Evolutionary conservation across 2,888 invertebrate genomes (phyloP).

Genomic region (Pediacus dermestoides): DNA sequence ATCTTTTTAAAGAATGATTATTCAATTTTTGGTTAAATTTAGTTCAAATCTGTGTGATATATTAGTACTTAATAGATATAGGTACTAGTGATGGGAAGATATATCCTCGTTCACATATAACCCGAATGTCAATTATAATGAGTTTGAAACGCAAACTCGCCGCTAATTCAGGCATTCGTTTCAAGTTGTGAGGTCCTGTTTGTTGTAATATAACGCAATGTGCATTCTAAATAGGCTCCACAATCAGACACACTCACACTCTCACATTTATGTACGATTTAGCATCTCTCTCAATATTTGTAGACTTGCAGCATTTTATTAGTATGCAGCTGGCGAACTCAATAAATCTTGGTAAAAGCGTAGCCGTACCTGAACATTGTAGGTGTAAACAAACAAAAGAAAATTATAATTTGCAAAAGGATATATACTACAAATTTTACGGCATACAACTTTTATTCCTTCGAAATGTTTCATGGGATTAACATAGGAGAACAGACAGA

Average conservation of each 20-base stretch:
- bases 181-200: slow-evolving; percentile 37
- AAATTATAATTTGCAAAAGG: slow-evolving; percentile 24
- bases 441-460: slow-evolving; percentile 18
- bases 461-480: slow-evolving; percentile 15
- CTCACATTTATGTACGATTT: slow-evolving; percentile 7
- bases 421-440: slow-evolving; percentile 23
- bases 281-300: no score
- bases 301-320: slow-evolving; percentile 35
- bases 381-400: slow-evolving; percentile 24
- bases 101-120: no score
- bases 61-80: no score
- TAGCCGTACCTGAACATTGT: slow-evolving; percentile 26
- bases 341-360: slow-evolving; percentile 37
- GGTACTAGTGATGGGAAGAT: no score
- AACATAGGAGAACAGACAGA: no score
- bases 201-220: slow-evolving; percentile 33
- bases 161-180: slow-evolving; percentile 27
- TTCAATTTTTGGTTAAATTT: no score
- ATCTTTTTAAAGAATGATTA: no score
- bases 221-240: slow-evolving; percentile 36
- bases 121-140: no score
- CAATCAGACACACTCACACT: slow-evolving; percentile 27
- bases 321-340: slow-evolving; percentile 34
- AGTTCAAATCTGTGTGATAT: no score
- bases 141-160: slow-evolving; percentile 16